phyloP scores from a whole-genome alignment of 2,113 vertebrate genomes.

The Aphelocoma coerulescens region DNA sequence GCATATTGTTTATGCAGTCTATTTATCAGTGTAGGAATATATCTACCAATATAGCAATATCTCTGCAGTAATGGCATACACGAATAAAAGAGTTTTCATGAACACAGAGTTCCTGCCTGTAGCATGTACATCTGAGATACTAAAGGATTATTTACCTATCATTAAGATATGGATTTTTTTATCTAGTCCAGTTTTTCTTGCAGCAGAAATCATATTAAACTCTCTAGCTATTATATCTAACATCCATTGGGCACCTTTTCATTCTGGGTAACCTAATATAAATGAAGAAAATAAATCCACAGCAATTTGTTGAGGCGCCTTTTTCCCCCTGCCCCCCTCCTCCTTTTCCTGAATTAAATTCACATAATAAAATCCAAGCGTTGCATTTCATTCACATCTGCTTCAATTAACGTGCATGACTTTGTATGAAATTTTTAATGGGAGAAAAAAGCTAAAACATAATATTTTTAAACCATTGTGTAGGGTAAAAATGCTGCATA shows the following conservation, averaged over 20 bases:
- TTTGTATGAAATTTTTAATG: background rate
- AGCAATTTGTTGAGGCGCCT: slow-evolving; percentile 46
- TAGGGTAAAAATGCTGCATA: background rate
- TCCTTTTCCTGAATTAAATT: background rate
- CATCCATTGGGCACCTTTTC: slow-evolving; percentile 53
- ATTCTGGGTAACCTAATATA: slow-evolving; percentile 46
- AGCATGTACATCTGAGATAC: slow-evolving; percentile 58
- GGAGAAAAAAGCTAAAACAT: background rate
- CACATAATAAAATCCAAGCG: slow-evolving; percentile 21
- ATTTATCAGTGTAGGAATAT: slow-evolving; percentile 62
- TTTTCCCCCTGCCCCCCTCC: background rate
- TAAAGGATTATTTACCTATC: slow-evolving; percentile 70
- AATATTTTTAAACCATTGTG: background rate
- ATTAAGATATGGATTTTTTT: slow-evolving; percentile 69
- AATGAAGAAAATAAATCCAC: slow-evolving; percentile 62
- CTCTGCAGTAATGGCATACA: slow-evolving; percentile 54
- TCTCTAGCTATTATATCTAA: slow-evolving; percentile 47
- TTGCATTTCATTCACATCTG: background rate
- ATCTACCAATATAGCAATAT: slow-evolving; percentile 54
- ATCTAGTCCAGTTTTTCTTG: slow-evolving; percentile 65
- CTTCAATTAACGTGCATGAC: background rate
- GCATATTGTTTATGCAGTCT: slow-evolving; percentile 68
- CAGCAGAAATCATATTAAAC: slow-evolving; percentile 65
- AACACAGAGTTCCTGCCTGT: slow-evolving; percentile 62
- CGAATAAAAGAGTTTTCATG: slow-evolving; percentile 65